Base-by-base conservation (phyloP, 2,888 invertebrate species). In the Holacanthella duospinosa region DNA sequence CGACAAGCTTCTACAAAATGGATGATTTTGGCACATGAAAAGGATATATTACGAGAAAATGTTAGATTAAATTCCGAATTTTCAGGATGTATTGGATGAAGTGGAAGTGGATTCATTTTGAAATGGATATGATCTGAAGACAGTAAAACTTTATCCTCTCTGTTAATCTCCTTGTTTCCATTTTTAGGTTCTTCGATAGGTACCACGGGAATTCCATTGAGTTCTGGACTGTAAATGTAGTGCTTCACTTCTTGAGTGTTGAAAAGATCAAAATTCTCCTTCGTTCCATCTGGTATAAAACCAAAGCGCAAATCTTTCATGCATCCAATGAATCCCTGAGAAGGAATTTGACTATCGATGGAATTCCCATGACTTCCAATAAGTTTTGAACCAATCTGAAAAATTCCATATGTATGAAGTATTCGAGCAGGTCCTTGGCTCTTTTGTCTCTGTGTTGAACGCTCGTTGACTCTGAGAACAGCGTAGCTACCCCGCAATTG, bases 291-390 rank as follows among this genome's bases (percentile, higher is more conserved):
- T 0, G 83, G 79, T 6, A 85, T 84, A 63, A 86, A 83, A 62
- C 88, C 86, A 59, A 95, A 83, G 64, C 85, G 81, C 29, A 94
- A 84, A 74, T 92, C 90, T 65, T 92, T 86, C 82, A 96, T 85
- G 76, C 96, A 96, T 1, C 95, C 96, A 63, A 88, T 82, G 77
- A 93, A 93, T 0, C 95, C 94, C 55, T 86, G 82, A n/a, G 71
- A 69, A 44, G 73, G 73, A 44, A 73, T 71, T 12, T 69, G 29
- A 61, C 66, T 71, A 29, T 73, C 73, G 26, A 71, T 60, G 25
- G 70, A 68, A 43, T 65, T 66, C 2, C 68, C 68, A 19, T 66
- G 66, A 43, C 64, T 64, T 3, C 73, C 73, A 59, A 73, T 71
- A 55, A 73, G 69, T 59, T 67, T 64, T 1, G 73, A 69, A 27